Percentiles rank a stretch among this genome's conserved stretches.
phyloP scores from a whole-genome alignment of 2,113 vertebrate genomes.

The Numida meleagris region DNA sequence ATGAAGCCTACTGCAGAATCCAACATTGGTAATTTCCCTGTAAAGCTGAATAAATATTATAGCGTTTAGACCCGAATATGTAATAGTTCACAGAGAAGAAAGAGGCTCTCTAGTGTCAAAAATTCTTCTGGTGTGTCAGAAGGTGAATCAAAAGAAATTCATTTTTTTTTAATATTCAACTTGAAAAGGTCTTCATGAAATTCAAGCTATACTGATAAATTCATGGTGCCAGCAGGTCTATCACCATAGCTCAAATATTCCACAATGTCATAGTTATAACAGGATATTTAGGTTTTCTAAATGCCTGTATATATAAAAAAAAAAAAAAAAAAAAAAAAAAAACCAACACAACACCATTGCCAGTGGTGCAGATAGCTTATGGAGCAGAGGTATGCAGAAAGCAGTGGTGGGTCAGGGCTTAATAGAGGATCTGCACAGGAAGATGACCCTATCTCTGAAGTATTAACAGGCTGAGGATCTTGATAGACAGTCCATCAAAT shows the following conservation, averaged over 20 bases:
- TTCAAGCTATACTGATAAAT: not conserved
- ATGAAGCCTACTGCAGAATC: not conserved
- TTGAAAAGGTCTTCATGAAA: not conserved
- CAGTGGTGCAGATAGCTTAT: not conserved
- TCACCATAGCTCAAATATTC: not conserved
- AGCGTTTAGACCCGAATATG: not conserved
- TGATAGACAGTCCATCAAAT: not conserved
- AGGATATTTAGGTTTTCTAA: not conserved
- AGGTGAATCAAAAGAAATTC: not conserved
- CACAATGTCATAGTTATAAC: not conserved
- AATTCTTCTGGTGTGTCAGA: not conserved
- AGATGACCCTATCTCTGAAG: not conserved
- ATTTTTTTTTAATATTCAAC: not conserved
- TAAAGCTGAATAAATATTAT: not conserved
- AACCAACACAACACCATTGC: not conserved
- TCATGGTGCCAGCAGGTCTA: not conserved
- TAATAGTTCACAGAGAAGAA: not conserved
- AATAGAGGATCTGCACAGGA: not conserved
- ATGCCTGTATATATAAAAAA: rapidly evolving
- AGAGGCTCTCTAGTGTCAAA: not conserved
- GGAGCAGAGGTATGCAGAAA: not conserved
- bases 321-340: not conserved
- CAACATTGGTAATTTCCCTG: not conserved
- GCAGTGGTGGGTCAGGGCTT: not conserved
- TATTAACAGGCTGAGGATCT: not conserved